Evolutionary conservation across 2,797 vertebrate genomes (phyloP).

Genomic region (Pelodytes ibericus): DNA sequence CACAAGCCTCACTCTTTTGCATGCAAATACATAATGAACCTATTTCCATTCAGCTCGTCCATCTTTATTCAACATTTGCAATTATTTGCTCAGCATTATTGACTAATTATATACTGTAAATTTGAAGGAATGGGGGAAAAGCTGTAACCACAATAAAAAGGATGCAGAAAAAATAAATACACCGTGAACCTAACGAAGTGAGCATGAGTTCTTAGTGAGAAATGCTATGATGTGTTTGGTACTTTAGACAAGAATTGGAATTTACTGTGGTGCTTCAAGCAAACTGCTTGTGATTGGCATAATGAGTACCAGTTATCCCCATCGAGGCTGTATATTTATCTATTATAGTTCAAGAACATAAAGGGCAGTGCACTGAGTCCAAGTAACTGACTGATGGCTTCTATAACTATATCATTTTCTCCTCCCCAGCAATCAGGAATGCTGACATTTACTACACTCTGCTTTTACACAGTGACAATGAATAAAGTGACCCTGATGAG

Average conservation of each 20-base stretch:
- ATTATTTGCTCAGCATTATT: background rate
- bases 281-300: slow-evolving; percentile 17
- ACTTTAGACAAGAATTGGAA: background rate
- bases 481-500: slow-evolving; percentile 7
- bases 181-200: background rate
- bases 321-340: slow-evolving; percentile 33
- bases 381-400: slow-evolving; percentile 36
- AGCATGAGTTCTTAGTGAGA: background rate
- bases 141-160: background rate
- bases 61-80: background rate
- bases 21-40: background rate
- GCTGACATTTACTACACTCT: slow-evolving; percentile 33
- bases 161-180: background rate
- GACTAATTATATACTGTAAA: background rate
- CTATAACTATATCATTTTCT: slow-evolving; percentile 27
- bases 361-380: slow-evolving; percentile 30
- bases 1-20: too few relatives aligned
- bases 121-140: background rate
- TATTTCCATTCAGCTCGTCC: background rate
- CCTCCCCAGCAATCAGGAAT: slow-evolving; percentile 38
- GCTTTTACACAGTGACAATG: slow-evolving; percentile 12
- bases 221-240: background rate
- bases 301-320: slow-evolving; percentile 34
- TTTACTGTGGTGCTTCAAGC: slow-evolving; percentile 6
- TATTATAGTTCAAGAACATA: slow-evolving; percentile 39